A percentile compares a stretch with the other conserved stretches of the same genome.
phyloP scores from a whole-genome alignment of 1,140 invertebrate species.

The Musca domestica region DNA sequence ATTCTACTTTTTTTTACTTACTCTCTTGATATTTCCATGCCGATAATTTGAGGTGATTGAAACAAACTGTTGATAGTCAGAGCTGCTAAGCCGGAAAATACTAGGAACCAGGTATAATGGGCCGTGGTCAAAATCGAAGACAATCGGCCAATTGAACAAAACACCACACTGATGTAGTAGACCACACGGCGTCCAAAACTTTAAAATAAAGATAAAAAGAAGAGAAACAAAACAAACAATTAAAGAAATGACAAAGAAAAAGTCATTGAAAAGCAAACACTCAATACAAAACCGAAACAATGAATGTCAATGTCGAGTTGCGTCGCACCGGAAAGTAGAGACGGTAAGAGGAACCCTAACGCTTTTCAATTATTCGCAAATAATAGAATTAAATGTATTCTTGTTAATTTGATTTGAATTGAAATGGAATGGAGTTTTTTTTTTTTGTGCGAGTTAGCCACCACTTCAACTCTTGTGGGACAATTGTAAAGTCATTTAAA shows the following conservation, averaged over 20 bases:
- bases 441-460: too few species aligned
- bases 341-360: background rate
- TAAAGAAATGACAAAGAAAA: conserved; percentile 10
- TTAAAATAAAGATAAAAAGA: conserved; percentile 20
- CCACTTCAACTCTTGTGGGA: too few species aligned
- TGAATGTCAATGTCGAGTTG: too few species aligned
- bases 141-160: conserved; percentile 54
- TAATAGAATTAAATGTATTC: conserved; percentile 17
- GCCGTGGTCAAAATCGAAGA: conserved; percentile 52
- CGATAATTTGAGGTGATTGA: conserved; percentile 57
- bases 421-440: too few species aligned
- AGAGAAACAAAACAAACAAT: conserved; percentile 6
- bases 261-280: background rate
- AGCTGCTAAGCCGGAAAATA: conserved; percentile 53
- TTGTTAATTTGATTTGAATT: too few species aligned
- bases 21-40: conserved; percentile 55
- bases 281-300: too few species aligned
- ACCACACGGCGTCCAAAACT: conserved; percentile 57
- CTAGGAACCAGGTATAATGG: conserved; percentile 54
- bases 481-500: too few species aligned
- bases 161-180: conserved; percentile 54
- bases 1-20: conserved; percentile 42
- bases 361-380: conserved; percentile 18
- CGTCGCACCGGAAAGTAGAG: background rate
- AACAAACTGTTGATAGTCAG: conserved; percentile 56